Conservation (phyloP, 1,140 invertebrate genomes). For the Listronotus oregonensis region DNA sequence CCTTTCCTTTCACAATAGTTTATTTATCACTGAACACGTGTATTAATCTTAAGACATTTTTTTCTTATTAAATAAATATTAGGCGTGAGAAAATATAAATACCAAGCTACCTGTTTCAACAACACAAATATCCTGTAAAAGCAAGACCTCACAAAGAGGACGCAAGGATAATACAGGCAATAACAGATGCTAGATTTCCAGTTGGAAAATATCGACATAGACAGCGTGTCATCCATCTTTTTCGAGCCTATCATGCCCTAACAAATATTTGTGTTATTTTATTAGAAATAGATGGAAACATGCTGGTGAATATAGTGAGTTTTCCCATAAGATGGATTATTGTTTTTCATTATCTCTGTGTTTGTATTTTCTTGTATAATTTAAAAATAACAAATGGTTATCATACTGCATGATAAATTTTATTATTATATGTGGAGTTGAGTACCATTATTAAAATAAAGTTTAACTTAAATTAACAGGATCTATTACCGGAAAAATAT, state of each 20-base stretch:
- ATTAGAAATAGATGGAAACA: conserved; percentile 23
- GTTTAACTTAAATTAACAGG: too few relatives aligned
- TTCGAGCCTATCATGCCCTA: conserved; percentile 20
- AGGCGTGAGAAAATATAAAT: not conserved
- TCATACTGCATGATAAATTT: too few relatives aligned
- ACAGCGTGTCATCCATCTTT: conserved; percentile 40
- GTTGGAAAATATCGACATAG: conserved; percentile 49
- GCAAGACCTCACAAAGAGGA: conserved; percentile 9
- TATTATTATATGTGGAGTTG: too few relatives aligned
- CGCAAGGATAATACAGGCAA: conserved; percentile 20
- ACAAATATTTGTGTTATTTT: conserved; percentile 30
- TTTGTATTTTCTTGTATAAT: conserved; percentile 1
- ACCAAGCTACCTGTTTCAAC: not conserved
- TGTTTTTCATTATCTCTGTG: not conserved
- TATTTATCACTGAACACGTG: too few relatives aligned
- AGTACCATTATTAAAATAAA: too few relatives aligned
- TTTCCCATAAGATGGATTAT: conserved; percentile 1
- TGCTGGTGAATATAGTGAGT: conserved; percentile 13
- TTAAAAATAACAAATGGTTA: too few relatives aligned
- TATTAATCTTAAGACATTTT: too few relatives aligned
- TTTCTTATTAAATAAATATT: not conserved
- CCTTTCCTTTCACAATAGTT: too few relatives aligned
- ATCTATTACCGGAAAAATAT: too few relatives aligned
- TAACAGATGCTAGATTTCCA: conserved; percentile 47
- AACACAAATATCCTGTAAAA: conserved; percentile 24